Conservation (phyloP, 1,140 invertebrate species). For the Aphis gossypii region DNA sequence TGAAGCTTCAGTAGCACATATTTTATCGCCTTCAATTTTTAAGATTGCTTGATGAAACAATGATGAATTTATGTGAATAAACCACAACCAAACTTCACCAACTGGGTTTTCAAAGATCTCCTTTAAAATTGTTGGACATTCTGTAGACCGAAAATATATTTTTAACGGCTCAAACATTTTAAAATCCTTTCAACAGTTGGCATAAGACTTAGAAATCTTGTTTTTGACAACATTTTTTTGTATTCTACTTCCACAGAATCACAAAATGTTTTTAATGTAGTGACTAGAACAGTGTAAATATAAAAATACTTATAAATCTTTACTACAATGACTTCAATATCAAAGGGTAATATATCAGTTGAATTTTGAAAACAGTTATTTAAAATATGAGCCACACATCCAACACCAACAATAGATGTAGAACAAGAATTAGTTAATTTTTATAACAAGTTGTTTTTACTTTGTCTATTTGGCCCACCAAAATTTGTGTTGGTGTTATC, state of each 20-base stretch:
- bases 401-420: conserved; percentile 58
- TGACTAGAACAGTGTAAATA: conserved; percentile 62
- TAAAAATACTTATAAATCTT: conserved; percentile 63
- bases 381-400: conserved; percentile 61
- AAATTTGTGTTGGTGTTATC: conserved; percentile 63
- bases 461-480: conserved; percentile 59
- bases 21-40: conserved; percentile 17
- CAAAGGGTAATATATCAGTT: conserved; percentile 61
- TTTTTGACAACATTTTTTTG: conserved; percentile 61
- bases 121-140: background rate
- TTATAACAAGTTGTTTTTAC: background rate
- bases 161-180: conserved; percentile 26
- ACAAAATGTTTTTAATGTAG: conserved; percentile 62
- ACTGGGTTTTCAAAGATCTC: conserved; percentile 6
- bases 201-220: conserved; percentile 60
- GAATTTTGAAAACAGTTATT: conserved; percentile 60
- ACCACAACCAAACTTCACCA: conserved; percentile 13
- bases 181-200: background rate
- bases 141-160: conserved; percentile 15
- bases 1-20: conserved; percentile 11
- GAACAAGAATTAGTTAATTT: conserved; percentile 10
- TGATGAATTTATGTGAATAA: background rate
- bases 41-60: conserved; percentile 33
- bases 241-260: conserved; percentile 61
- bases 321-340: conserved; percentile 61